Evolutionary conservation across 2,888 invertebrate genomes (phyloP), one percentile per base, ranked within the genome.

Genomic region (Dioctria linearis): DNA sequence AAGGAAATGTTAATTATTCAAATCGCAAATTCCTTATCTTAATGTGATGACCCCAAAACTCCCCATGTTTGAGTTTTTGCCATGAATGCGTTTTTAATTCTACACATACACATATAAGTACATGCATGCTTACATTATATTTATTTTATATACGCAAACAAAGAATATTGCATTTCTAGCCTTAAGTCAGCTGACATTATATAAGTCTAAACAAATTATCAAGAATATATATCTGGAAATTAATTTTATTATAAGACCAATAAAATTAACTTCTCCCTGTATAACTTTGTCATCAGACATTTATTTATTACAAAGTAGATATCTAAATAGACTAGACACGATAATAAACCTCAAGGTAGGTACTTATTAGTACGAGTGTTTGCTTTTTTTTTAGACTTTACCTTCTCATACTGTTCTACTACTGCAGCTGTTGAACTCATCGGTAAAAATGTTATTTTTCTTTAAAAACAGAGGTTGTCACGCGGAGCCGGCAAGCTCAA

Each of bases 401-500:
- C 11, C 51, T 40, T 65, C 37, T 42, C 40, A 25, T 25, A 25
- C 25, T 25, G 25, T 25, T 25, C 25, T 25, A 25, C 25, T 25
- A 25, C 2, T 25, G 25, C 25, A 25, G 25, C 25, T 25, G 25
- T 25, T 25, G 25, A 25, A 25, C 25, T 25, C 25, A 25, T 25
- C 25, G 25, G 25, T 25, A 25, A 25, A 25, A 25, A 25, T 25
- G 25, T 25, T 25, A 25, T 25, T 25, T 25, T 25, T 25, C 25
- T 25, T 25, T 25, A 25, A 25, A 25, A 25, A 25, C 25, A 25
- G 25, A 54, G 54, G 37, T 39, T 37, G 54, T 69, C 69, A 69
- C 51, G 69, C 69, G 69, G 54, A 66, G 37, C 49, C 67, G 49
- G 67, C 67, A 46, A 37, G 67, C 37, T 25, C 42, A 46, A 54